phyloP scores from a whole-genome alignment of 2,113 vertebrate genomes.

The Trematocara unimaculatum region DNA sequence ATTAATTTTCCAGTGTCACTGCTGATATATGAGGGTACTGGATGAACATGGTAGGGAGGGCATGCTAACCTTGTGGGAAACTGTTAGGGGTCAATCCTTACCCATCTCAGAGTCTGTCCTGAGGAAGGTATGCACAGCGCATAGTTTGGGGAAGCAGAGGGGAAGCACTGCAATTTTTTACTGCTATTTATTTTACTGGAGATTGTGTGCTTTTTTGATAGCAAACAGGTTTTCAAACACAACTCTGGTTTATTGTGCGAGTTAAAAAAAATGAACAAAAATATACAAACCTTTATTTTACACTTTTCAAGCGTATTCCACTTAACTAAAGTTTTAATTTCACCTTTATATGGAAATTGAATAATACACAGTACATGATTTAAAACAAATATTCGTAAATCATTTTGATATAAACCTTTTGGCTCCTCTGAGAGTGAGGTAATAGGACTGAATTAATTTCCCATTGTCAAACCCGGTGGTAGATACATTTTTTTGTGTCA shows the following conservation, averaged over 20 bases:
- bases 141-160: background rate
- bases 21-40: conserved; percentile 66
- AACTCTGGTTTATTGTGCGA: background rate
- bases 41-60: conserved; percentile 56
- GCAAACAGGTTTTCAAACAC: background rate
- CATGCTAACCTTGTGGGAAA: conserved; percentile 67
- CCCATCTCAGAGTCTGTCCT: background rate
- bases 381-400: background rate
- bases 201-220: background rate
- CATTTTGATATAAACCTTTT: background rate
- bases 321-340: background rate
- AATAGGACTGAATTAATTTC: conserved; percentile 43
- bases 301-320: background rate
- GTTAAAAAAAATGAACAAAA: background rate
- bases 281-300: background rate
- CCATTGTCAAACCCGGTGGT: conserved; percentile 27
- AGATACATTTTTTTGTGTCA: conserved; percentile 24
- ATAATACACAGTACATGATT: background rate
- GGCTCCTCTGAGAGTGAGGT: conserved; percentile 21
- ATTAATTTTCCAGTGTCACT: conserved; percentile 68
- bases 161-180: background rate
- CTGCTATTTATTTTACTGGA: background rate
- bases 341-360: background rate
- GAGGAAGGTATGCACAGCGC: background rate
- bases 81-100: conserved; percentile 48